Evolutionary conservation across 2,113 vertebrate species (phyloP).

Genomic region (Varanus salvator): DNA sequence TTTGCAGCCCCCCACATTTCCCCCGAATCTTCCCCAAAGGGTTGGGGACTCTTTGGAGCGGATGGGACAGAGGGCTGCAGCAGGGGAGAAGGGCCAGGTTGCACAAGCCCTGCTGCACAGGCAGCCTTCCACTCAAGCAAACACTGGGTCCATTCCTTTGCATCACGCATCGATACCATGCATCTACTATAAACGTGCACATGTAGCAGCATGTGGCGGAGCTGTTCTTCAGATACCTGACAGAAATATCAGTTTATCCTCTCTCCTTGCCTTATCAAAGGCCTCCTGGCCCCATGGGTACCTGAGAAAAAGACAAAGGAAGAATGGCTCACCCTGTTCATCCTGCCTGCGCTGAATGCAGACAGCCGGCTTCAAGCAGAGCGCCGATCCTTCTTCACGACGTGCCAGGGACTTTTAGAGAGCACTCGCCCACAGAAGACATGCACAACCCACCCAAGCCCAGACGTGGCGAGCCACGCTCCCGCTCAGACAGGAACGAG

Average conservation of each 20-base stretch:
- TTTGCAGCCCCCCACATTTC: no score
- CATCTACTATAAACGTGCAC: neutral
- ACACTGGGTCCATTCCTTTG: no score
- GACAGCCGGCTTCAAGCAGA: neutral
- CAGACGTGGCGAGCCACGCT: neutral
- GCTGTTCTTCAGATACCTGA: slow-evolving; percentile 80
- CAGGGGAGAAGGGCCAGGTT: no score
- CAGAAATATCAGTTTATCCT: slow-evolving; percentile 93
- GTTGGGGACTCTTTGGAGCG: no score
- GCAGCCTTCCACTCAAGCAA: no score
- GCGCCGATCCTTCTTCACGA: neutral
- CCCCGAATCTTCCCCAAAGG: no score
- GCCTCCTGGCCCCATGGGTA: slow-evolving; percentile 94
- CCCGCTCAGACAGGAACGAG: neutral
- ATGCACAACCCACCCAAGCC: neutral
- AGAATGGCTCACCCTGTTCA: neutral
- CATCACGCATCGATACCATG: no score
- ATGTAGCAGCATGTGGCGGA: fast-evolving
- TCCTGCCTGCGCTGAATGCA: neutral
- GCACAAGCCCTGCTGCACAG: no score
- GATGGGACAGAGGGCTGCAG: no score
- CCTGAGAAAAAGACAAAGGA: slow-evolving; percentile 70
- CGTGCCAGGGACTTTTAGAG: neutral
- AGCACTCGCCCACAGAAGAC: neutral
- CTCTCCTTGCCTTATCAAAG: slow-evolving; percentile 88